Conservation (phyloP, 64 coral and sea anemone genomes). For the Actinia tenebrosa region DNA sequence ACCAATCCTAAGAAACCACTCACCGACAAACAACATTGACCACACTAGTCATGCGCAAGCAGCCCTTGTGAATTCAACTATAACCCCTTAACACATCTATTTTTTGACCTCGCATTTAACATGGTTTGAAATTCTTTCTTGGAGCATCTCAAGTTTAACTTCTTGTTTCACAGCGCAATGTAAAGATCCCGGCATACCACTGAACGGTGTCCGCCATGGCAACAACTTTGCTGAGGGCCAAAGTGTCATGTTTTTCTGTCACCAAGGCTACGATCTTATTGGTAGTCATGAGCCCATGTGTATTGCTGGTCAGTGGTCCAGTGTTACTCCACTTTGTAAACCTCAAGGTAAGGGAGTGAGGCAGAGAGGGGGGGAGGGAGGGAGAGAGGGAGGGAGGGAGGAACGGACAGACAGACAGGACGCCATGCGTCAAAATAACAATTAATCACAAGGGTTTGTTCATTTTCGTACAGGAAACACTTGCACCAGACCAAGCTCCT, state of each 20-base stretch:
- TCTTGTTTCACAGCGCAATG: conserved; percentile 8
- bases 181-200: conserved; percentile 31
- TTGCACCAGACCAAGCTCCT: neutral
- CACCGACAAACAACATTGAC: too few species aligned
- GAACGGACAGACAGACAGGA: neutral
- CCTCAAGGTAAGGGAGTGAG: neutral
- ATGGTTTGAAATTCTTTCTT: too few species aligned
- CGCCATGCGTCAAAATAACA: neutral
- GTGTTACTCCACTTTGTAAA: conserved; percentile 16
- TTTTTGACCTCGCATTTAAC: too few species aligned
- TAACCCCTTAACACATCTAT: too few species aligned
- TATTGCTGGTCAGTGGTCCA: conserved; percentile 36
- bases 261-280: conserved; percentile 6
- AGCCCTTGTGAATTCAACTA: too few species aligned
- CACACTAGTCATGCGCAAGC: too few species aligned
- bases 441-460: neutral
- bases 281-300: conserved; percentile 14
- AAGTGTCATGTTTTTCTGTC: conserved; percentile 23
- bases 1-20: too few species aligned
- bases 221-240: conserved; percentile 27
- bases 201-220: conserved; percentile 31
- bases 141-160: neutral
- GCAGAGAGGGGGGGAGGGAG: neutral
- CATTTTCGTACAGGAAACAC: neutral
- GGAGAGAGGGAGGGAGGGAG: too few species aligned